These are phyloP conservation scores for Drosophila aff. DNA, from an alignment of 1,140 invertebrate species.

Conservation along the genomic window DNA sequence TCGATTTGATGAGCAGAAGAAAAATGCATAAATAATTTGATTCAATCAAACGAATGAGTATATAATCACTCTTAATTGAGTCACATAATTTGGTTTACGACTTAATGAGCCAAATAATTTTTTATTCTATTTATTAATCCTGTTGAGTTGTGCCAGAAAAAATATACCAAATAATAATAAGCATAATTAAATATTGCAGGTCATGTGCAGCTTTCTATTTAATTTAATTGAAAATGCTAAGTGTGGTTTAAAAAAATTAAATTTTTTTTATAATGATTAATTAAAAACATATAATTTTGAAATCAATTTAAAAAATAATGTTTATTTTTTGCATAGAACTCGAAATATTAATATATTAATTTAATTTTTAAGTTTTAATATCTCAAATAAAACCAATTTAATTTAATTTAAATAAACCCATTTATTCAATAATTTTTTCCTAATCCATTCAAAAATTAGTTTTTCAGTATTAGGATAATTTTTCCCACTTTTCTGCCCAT, in stretches of 20 bases:
- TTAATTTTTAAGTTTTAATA: neutral
- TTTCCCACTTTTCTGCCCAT: neutral
- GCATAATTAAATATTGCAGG: neutral
- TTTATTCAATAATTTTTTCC: neutral
- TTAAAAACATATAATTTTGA: neutral
- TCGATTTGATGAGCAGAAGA: conserved; percentile 16
- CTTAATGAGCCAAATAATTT: conserved; percentile 35
- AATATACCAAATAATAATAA: neutral
- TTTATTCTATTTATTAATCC: conserved; percentile 9
- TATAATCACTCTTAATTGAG: conserved; percentile 36
- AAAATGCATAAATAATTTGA: conserved; percentile 39
- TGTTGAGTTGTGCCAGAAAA: neutral
- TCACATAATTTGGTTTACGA: conserved; percentile 24
- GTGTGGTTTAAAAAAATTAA: too few relatives aligned
- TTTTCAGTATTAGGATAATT: accelerated
- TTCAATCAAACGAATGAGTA: conserved; percentile 37
- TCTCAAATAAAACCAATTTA: neutral
- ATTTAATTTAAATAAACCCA: accelerated
- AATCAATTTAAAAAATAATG: too few relatives aligned
- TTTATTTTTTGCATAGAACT: too few relatives aligned
- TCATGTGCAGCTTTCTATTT: neutral
- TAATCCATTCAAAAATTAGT: neutral
- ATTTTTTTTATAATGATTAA: neutral
- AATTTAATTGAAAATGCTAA: neutral
- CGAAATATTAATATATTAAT: too few relatives aligned